Evolutionary conservation across 2,797 vertebrate species (phyloP), one percentile per base, ranked within the genome.

Genomic region (Lemur catta): DNA sequence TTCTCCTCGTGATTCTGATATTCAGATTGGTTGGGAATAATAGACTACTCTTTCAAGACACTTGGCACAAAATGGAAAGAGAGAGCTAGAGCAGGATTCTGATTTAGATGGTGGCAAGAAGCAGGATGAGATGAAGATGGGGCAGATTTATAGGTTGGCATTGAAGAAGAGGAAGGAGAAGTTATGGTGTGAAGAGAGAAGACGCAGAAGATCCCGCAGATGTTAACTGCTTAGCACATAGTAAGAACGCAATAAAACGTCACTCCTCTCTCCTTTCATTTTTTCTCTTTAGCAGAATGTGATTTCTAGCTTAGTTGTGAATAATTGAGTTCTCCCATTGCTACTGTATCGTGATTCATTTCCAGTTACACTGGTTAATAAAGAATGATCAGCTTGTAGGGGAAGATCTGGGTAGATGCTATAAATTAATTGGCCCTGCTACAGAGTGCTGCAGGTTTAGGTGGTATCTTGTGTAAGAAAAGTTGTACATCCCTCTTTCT

Each of bases 351-450:
- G 84, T 67, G 38, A 69, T 92, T 91, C 43, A 63, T 43, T 89
- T 93, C 69, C 41, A 89, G 71, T 84, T 78, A 96, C 14, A 48
- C 13, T 89, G 94, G 71, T 80, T 87, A 95, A 91, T 93, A 92
- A 95, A 91, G 65, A 91, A 87, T 69, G 35, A 96, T 92, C 52
- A 48, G 11, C 79, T 63, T 55, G 14, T 52, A 72, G 15, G 33
- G 38, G 84, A 79, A 94, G 43, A 63, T 43, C 35, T 84, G 46
- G 30, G 28, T 87, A 26, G 17, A 71, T 26, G 26, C 59, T 92
- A 76, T 15, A 65, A 57, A 61, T 52, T 93, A 96, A 91, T 17
- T 74, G 74, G 74, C 12, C 69, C 22, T 80, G 82, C 46, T 93
- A 59, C 3, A 13, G 10, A 78, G 6, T 33, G 57, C 46, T 84